Percentiles rank a stretch among this genome's conserved stretches.
Conservation (phyloP, 2,797 vertebrate species). For the Discoglossus pictus region DNA sequence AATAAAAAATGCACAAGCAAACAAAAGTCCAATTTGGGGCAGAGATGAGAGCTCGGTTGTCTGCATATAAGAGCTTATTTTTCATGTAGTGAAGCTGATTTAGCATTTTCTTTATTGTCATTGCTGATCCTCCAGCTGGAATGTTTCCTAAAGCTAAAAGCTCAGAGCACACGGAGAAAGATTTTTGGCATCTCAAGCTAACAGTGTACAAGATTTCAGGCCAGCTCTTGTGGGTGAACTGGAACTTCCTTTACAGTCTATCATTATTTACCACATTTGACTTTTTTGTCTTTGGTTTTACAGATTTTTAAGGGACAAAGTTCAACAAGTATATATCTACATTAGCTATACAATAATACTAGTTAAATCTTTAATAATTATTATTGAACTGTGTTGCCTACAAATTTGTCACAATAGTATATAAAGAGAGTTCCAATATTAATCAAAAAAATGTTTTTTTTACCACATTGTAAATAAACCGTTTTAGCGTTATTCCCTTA, state of each 20-base stretch:
- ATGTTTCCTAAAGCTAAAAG: conserved; percentile 66
- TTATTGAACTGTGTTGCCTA: too few species aligned
- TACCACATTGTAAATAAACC: too few species aligned
- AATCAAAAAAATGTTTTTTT: too few species aligned
- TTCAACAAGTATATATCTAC: too few species aligned
- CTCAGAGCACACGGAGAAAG: conserved; percentile 56
- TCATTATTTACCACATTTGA: conserved; percentile 35
- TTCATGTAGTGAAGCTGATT: conserved; percentile 52
- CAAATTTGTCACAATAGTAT: too few species aligned
- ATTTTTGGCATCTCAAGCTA: conserved; percentile 55
- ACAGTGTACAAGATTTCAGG: conserved; percentile 42
- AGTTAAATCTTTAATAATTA: too few species aligned
- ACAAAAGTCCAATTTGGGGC: conserved; percentile 23
- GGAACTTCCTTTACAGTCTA: conserved; percentile 53
- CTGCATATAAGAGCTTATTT: conserved; percentile 55
- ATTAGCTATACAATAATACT: too few species aligned
- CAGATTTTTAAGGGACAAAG: conserved; percentile 31
- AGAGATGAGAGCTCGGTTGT: conserved; percentile 45
- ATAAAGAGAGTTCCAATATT: too few species aligned
- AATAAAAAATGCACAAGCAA: conserved; percentile 27
- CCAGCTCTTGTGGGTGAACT: conserved; percentile 54
- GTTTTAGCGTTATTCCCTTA: too few species aligned
- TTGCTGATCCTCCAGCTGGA: conserved; percentile 63
- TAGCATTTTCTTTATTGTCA: conserved; percentile 65
- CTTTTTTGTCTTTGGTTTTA: conserved; percentile 33